Evolutionary conservation across 2,888 invertebrate species (phyloP), one percentile per base, ranked within the genome.

Genomic region (Drosophila testacea): DNA sequence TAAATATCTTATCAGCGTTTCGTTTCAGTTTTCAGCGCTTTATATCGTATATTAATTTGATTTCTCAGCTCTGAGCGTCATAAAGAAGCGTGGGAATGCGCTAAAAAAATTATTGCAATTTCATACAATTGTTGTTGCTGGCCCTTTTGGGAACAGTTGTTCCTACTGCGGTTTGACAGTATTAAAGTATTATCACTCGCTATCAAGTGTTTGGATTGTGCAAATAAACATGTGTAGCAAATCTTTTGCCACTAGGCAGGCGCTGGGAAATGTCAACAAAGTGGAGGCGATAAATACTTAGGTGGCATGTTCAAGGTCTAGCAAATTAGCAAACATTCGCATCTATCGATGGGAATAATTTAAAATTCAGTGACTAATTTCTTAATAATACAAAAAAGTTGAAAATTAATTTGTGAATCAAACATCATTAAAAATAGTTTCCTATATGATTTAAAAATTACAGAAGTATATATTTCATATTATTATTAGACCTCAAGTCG

Each of bases 1-100:
- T 79, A 86, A 86, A 87, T 87, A 86, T 85, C 79, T 86, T 88
- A 83, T 85, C 86, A 82, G 70, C 64, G 50, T 69, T 81, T 76
- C 67, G 52, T 75, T 73, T 71, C 75, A 69, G 67, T 77, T 86
- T 86, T 79, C 79, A 79, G 73, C 79, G 66, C 69, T 69, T 80
- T 73, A 82, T 76, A 78, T 78, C 71, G 73, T 79, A 55, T 62
- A 84, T 81, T 81, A 77, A 83, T 85, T 85, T 83, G 77, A 83
- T 74, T 82, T 83, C 73, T 63, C 59, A 65, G 75, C 46, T 65
- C 42, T 59, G 59, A 57, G 52, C 54, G 71, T 67, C 81, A 73
- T 72, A 68, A 77, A 84, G 83, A 79, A 85, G 84, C 84, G 84
- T 85, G 84, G 84, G 84, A 85, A 85, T 70, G 80, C 73, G 50